Evolutionary conservation across 1,140 invertebrate species (phyloP).

Genomic region (Danaus melanippus): DNA sequence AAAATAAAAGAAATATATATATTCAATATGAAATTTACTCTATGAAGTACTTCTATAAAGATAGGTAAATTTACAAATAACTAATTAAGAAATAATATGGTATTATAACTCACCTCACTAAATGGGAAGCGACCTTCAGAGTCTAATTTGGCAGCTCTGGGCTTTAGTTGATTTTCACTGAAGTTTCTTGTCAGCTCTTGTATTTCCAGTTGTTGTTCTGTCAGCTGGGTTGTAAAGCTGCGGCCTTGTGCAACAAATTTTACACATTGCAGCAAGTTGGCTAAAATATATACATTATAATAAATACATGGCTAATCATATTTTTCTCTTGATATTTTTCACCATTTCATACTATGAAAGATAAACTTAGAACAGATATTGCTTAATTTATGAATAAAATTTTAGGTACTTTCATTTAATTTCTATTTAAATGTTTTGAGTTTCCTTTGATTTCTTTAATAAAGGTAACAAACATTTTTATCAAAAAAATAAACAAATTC

Average conservation of each 20-base stretch:
- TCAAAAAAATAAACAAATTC: too few species aligned
- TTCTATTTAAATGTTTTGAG: too few species aligned
- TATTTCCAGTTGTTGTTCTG: constrained; percentile 73
- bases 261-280: constrained; percentile 31
- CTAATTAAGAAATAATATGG: not conserved
- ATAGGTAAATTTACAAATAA: too few species aligned
- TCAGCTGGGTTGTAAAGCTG: constrained; percentile 43
- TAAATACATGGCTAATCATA: not conserved
- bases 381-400: too few species aligned
- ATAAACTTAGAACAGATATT: too few species aligned
- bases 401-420: too few species aligned
- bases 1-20: too few species aligned
- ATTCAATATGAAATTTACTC: too few species aligned
- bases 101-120: constrained; percentile 71
- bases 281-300: constrained; percentile 23
- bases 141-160: constrained; percentile 78
- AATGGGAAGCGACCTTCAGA: constrained; percentile 76
- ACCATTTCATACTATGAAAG: too few species aligned
- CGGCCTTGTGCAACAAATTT: constrained; percentile 35
- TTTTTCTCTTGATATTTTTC: too few species aligned
- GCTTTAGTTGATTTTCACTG: constrained; percentile 78
- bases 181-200: constrained; percentile 77
- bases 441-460: too few species aligned
- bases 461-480: too few species aligned
- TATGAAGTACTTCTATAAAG: not conserved